These are phyloP conservation scores for Altica lythri DNA, from an alignment of 2,888 invertebrate species.

Conservation along the genomic window DNA sequence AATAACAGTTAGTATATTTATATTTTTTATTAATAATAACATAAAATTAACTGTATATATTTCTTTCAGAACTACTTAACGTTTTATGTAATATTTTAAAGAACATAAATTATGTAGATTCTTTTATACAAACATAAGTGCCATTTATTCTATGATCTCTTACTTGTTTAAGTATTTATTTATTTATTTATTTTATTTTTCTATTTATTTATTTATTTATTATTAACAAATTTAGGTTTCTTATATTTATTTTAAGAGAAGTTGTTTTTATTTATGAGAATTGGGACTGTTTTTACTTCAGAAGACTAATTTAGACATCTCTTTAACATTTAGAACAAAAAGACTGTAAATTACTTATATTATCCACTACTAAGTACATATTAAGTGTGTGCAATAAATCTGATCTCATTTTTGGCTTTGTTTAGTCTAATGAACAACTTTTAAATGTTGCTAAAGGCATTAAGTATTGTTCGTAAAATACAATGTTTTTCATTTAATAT, in stretches of 20 bases:
- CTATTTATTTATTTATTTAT: not conserved
- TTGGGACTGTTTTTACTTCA: constrained; percentile 13
- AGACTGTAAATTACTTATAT: constrained; percentile 13
- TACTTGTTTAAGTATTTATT: constrained; percentile 6
- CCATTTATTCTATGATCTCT: not conserved
- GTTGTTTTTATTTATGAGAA: not conserved
- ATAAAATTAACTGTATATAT: no score
- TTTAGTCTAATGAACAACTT: no score
- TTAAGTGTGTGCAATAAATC: constrained; percentile 12
- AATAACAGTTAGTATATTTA: no score
- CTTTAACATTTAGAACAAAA: not conserved
- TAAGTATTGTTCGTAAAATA: no score
- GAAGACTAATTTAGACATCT: constrained; percentile 5
- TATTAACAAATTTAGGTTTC: not conserved
- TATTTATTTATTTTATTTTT: not conserved
- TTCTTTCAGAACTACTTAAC: no score
- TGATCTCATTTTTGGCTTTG: no score
- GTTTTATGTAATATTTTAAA: not conserved
- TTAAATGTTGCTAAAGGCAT: no score
- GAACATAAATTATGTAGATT: no score
- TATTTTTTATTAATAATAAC: no score
- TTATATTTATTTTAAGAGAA: not conserved
- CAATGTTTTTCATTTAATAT: no score
- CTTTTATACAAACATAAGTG: not conserved
- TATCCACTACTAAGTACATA: constrained; percentile 5